Conservation (phyloP, 2,888 invertebrate species). For the Meandrusa payeni region DNA sequence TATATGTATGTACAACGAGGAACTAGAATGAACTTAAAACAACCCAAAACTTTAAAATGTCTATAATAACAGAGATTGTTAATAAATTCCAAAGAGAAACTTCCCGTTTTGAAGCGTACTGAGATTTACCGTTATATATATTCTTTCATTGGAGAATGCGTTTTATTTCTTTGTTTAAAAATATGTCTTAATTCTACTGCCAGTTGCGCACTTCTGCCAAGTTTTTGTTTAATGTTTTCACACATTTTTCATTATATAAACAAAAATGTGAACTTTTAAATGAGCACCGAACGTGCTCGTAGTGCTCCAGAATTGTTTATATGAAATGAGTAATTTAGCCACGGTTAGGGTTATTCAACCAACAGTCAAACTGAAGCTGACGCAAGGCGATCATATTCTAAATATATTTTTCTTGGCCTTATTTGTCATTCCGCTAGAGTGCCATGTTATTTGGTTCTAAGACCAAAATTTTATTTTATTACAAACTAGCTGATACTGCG, state of each 20-base stretch:
- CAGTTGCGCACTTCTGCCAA: constrained; percentile 14
- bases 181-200: constrained; percentile 3
- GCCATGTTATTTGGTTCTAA: too few relatives aligned
- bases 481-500: background rate
- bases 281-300: constrained; percentile 1
- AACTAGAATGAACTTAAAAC: too few relatives aligned
- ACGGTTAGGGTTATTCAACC: constrained; percentile 60
- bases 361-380: constrained; percentile 35
- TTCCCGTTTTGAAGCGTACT: too few relatives aligned
- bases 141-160: too few relatives aligned
- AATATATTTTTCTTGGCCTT: constrained; percentile 29
- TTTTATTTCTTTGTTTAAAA: constrained; percentile 15
- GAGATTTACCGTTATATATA: too few relatives aligned
- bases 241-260: constrained; percentile 2
- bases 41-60: too few relatives aligned
- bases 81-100: too few relatives aligned
- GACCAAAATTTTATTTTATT: too few relatives aligned
- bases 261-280: background rate
- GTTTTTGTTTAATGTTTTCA: constrained; percentile 1
- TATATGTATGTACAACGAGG: too few relatives aligned
- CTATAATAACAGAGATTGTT: too few relatives aligned
- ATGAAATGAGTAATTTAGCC: too few relatives aligned
- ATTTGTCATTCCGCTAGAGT: constrained; percentile 19
- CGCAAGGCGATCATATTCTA: constrained; percentile 29
- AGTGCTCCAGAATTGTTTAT: constrained; percentile 17